Evolutionary conservation across 2,888 invertebrate species (phyloP), one percentile per base, ranked within the genome.

Genomic region (Callyntrura sp.): DNA sequence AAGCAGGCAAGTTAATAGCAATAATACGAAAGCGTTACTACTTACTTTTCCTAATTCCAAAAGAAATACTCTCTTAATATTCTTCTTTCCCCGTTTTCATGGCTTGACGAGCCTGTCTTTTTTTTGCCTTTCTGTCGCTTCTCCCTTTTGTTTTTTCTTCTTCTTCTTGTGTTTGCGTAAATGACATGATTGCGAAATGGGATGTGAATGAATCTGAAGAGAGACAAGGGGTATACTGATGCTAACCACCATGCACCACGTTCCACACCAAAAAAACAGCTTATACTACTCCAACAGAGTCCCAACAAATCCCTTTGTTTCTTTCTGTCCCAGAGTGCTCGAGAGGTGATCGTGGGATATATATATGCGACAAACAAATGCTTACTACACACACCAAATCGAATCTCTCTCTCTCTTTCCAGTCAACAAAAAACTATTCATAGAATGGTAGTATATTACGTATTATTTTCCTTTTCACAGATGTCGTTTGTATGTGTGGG

Each of bases 1-100:
- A 79, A 85, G 55, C 88, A 91, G 60, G 91, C 88, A 88, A 43
- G 91, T 85, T 73, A 45, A 48, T n/a, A 28, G 65, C 14, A 43
- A 14, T 17, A 70, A n/a, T 12, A n/a, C 3, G 43, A 43, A 0
- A 70, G 43, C 70, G 5, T 43, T 4, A 2, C 43, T 70, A n/a
- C n/a, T n/a, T n/a, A n/a, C 70, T 23, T 43, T 17, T 70, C 70
- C 70, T 70, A 70, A 70, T 70, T 70, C 70, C 43, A 70, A n/a
- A 65, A 2, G 43, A n/a, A n/a, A n/a, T n/a, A 25, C 45, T 8
- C 23, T 79, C 62, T 62, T 62, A 43, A 60, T 35, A 20, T 82
- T 25, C 45, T 28, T 60, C n/a, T 60, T 79, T 25, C 11, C 14
- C n/a, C 0, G 0, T 55, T 28, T 17, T 23, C 17, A n/a, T 79